Conservation (phyloP, 2,888 invertebrate genomes). For the Saturnia japonica region DNA sequence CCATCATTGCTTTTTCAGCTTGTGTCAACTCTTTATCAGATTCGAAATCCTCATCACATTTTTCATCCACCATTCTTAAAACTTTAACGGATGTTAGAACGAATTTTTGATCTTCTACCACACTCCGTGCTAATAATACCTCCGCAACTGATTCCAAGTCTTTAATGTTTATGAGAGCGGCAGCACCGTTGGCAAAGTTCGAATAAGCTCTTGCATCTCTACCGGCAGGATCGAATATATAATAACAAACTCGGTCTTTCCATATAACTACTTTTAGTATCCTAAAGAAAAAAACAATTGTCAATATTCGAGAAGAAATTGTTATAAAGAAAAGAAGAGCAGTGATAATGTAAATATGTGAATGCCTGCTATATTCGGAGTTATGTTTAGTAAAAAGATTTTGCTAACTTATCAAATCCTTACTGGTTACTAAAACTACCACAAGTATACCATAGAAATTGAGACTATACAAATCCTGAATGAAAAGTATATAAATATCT, state of each 20-base stretch:
- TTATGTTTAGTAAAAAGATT: not conserved
- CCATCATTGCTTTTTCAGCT: conserved; percentile 77
- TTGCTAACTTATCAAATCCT: not conserved
- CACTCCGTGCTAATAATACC: conserved; percentile 72
- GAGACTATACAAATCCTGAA: not conserved
- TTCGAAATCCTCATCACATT: conserved; percentile 71
- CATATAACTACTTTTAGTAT: conserved; percentile 79
- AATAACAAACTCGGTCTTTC: conserved; percentile 82
- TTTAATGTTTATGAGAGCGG: conserved; percentile 81
- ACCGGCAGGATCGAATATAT: conserved; percentile 84
- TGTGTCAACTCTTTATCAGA: conserved; percentile 73
- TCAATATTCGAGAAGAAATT: not conserved
- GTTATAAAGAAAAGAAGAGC: not conserved
- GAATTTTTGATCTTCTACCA: conserved; percentile 75
- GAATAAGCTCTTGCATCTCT: conserved; percentile 77
- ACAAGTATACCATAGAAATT: not conserved
- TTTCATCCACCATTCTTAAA: conserved; percentile 69
- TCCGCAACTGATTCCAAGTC: conserved; percentile 75
- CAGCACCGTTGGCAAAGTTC: conserved; percentile 74
- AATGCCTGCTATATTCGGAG: not conserved
- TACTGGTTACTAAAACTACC: not conserved
- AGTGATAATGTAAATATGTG: not conserved
- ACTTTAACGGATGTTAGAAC: conserved; percentile 74
- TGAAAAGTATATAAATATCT: too few relatives aligned
- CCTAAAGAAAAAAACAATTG: conserved; percentile 40